Percentiles rank a stretch among this genome's conserved stretches.
phyloP scores from a whole-genome alignment of 2,797 vertebrate species.

The Uromys caudimaculatus region DNA sequence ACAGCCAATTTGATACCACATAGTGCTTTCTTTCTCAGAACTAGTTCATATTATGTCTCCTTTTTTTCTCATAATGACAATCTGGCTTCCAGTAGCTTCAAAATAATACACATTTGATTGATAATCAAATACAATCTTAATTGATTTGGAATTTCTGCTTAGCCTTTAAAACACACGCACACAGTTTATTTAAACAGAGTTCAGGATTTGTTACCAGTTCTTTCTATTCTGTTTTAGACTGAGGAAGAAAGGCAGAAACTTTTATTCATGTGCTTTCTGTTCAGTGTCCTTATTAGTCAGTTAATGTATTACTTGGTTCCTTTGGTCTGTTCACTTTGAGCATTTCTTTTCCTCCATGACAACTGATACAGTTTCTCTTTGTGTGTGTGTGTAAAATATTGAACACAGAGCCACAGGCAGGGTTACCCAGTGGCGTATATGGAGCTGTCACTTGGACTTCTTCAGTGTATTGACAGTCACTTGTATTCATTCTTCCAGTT shows the following conservation, averaged over 20 bases:
- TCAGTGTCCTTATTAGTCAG: no score
- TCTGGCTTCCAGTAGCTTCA: background rate
- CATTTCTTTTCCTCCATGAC: slow-evolving; percentile 42
- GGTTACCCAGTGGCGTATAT: background rate
- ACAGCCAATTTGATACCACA: background rate
- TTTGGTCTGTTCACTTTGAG: slow-evolving; percentile 14
- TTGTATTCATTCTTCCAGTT: slow-evolving; percentile 42
- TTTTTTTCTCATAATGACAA: background rate
- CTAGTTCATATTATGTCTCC: background rate
- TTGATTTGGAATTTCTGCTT: background rate
- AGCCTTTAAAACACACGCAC: background rate
- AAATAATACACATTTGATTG: background rate
- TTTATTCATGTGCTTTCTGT: background rate
- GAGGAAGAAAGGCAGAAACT: background rate
- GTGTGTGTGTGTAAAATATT: slow-evolving; percentile 17
- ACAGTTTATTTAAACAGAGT: background rate
- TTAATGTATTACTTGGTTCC: slow-evolving; percentile 25
- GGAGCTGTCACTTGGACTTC: background rate
- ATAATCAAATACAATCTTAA: slow-evolving; percentile 15
- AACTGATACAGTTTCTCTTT: slow-evolving; percentile 8
- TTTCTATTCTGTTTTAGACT: background rate
- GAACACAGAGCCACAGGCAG: background rate
- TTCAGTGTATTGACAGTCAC: background rate
- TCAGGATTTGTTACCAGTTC: slow-evolving; percentile 8
- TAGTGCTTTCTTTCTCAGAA: background rate